Evolutionary conservation across 1,140 invertebrate genomes (phyloP).

Genomic region (Eumeta japonica): DNA sequence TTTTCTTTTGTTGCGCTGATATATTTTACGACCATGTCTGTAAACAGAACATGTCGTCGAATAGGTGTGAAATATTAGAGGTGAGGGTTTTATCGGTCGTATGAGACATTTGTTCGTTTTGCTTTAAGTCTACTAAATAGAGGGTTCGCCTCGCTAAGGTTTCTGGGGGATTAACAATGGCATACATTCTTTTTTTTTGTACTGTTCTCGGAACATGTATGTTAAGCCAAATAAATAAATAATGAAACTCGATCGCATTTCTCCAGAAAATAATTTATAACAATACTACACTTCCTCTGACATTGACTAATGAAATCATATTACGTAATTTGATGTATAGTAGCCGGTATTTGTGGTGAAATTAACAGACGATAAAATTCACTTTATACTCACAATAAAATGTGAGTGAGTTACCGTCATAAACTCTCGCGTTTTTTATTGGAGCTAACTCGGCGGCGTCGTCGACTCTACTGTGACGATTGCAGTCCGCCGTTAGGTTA

Average conservation of each 20-base stretch:
- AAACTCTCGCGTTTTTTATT: constrained; percentile 58
- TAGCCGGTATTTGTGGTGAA: constrained; percentile 55
- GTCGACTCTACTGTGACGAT: constrained; percentile 48
- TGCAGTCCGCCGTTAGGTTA: constrained; percentile 48
- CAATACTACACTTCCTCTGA: too few species aligned
- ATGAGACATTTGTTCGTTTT: constrained; percentile 34
- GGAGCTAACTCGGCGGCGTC: constrained; percentile 43
- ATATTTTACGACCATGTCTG: constrained; percentile 49
- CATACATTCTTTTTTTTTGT: too few species aligned
- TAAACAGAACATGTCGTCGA: constrained; percentile 44
- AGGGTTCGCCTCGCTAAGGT: constrained; percentile 17
- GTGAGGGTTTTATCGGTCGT: constrained; percentile 45
- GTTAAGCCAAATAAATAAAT: too few species aligned
- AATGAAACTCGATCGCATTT: too few species aligned
- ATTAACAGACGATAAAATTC: constrained; percentile 59
- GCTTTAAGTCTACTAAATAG: constrained; percentile 17
- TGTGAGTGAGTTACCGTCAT: constrained; percentile 56
- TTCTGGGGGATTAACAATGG: too few species aligned
- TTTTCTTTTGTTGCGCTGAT: constrained; percentile 47
- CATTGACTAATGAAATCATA: too few species aligned
- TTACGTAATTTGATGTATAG: constrained; percentile 43
- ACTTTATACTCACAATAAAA: constrained; percentile 58
- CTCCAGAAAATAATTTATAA: too few species aligned
- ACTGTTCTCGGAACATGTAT: too few species aligned
- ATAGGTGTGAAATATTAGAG: constrained; percentile 47